Evolutionary conservation across 2,888 invertebrate species (phyloP).

Genomic region (Boloria euphrosyne): DNA sequence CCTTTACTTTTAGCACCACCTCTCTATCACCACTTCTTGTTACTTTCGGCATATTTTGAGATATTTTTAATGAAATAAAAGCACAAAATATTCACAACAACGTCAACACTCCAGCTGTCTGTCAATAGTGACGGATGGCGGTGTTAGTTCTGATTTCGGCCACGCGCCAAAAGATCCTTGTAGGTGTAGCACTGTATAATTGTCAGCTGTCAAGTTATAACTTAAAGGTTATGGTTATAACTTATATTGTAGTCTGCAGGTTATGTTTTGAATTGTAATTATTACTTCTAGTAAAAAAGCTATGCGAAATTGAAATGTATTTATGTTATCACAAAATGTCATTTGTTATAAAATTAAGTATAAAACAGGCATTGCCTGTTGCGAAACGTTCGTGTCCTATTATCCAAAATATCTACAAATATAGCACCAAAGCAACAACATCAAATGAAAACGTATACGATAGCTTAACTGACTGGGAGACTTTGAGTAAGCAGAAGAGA

Average conservation of each 20-base stretch:
- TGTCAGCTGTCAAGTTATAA: too few relatives aligned
- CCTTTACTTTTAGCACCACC: too few relatives aligned
- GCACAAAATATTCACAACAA: too few relatives aligned
- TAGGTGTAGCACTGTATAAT: too few relatives aligned
- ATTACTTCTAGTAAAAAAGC: not conserved
- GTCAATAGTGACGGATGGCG: too few relatives aligned
- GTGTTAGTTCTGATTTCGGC: too few relatives aligned
- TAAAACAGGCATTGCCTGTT: slow-evolving; percentile 55
- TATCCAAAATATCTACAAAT: slow-evolving; percentile 51
- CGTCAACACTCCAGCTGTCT: too few relatives aligned
- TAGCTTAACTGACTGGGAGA: slow-evolving; percentile 71
- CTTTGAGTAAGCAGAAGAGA: slow-evolving; percentile 79
- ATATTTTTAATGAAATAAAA: too few relatives aligned
- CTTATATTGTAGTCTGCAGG: not conserved
- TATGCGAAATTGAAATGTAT: slow-evolving; percentile 16
- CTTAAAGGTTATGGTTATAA: too few relatives aligned
- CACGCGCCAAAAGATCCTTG: too few relatives aligned
- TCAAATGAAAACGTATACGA: slow-evolving; percentile 50
- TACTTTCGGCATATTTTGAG: too few relatives aligned
- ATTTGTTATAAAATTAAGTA: slow-evolving; percentile 41
- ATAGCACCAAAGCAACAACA: slow-evolving; percentile 50
- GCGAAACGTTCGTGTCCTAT: slow-evolving; percentile 45
- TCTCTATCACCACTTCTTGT: too few relatives aligned
- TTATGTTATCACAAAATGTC: slow-evolving; percentile 52
- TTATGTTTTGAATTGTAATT: slow-evolving; percentile 2